Evolutionary conservation across 2,113 vertebrate genomes (phyloP).

Genomic region (Otolemur garnettii): DNA sequence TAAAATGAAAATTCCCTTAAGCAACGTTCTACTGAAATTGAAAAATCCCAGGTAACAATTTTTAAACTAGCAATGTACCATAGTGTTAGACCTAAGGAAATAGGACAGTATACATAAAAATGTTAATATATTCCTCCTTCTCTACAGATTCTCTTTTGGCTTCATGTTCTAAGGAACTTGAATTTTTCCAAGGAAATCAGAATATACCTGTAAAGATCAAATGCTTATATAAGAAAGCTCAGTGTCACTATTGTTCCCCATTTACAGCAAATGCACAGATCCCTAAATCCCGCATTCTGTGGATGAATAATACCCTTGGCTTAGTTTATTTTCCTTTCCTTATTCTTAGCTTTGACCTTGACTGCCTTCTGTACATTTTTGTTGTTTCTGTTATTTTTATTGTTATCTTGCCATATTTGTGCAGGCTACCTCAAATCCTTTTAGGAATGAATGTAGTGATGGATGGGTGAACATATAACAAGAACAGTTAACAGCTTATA

Average conservation of each 20-base stretch:
- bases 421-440: background rate
- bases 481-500: background rate
- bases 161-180: conserved; percentile 48
- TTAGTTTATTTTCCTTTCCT: conserved; percentile 44
- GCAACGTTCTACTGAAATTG: background rate
- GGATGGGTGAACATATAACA: background rate
- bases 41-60: background rate
- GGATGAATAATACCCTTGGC: background rate
- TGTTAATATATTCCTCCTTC: conserved; percentile 1
- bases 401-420: conserved; percentile 36
- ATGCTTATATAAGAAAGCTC: conserved; percentile 10
- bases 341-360: conserved; percentile 12
- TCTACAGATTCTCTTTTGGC: conserved; percentile 2
- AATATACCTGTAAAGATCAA: conserved; percentile 20
- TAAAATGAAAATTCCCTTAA: conserved; percentile 31
- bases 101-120: background rate
- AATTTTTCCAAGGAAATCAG: conserved; percentile 48
- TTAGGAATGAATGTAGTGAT: background rate
- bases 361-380: conserved; percentile 27
- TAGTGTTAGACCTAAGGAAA: conserved; percentile 40
- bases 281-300: background rate
- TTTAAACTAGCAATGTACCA: conserved; percentile 35
- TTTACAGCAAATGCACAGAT: background rate
- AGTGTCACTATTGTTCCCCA: background rate
- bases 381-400: conserved; percentile 23